phyloP scores from a whole-genome alignment of 2,113 vertebrate genomes.

The Hippocampus comes region DNA sequence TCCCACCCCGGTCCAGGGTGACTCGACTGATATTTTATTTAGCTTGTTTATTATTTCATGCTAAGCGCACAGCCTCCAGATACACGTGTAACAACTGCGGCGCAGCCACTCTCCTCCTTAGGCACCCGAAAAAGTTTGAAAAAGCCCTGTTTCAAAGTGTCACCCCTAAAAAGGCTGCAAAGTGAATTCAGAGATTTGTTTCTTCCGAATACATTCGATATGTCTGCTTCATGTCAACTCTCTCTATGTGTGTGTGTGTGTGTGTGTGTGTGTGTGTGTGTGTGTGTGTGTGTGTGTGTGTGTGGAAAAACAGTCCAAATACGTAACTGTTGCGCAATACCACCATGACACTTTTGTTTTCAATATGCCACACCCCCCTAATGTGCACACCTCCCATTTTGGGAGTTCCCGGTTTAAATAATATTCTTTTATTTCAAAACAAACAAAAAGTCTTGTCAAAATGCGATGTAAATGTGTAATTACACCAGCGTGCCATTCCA shows the following conservation, averaged over 20 bases:
- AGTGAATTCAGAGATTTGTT: neutral
- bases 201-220: neutral
- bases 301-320: neutral
- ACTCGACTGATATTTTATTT: neutral
- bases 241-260: no score
- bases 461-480: neutral
- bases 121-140: neutral
- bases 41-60: conserved; percentile 6
- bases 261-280: no score
- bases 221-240: neutral
- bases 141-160: neutral
- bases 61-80: neutral
- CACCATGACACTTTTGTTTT: no score
- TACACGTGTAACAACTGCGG: neutral
- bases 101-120: neutral
- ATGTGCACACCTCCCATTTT: neutral
- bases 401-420: neutral
- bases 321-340: neutral
- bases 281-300: no score
- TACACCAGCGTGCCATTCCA: neutral
- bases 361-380: neutral
- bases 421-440: neutral
- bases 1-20: neutral
- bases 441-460: neutral
- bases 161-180: neutral